A percentile compares a stretch with the other conserved stretches of the same genome.
Conservation (phyloP, 1,140 invertebrate species). For the Scaptomyza graminum region DNA sequence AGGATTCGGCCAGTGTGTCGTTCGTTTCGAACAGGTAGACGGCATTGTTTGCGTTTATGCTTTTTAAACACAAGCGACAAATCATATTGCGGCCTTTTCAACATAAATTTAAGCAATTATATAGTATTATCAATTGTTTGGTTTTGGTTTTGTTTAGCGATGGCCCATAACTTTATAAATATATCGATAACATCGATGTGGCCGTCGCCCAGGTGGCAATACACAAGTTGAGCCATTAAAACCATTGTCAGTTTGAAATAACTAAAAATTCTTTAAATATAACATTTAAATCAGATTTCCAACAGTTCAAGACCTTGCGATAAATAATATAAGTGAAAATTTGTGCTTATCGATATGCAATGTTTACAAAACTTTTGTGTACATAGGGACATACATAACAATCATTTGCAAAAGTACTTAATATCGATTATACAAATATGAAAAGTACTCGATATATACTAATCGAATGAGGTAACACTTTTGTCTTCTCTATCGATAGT, state of each 20-base stretch:
- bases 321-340: too few species aligned
- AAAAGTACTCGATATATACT: not conserved
- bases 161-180: constrained; percentile 14
- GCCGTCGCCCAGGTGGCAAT: too few species aligned
- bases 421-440: not conserved
- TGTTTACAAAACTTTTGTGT: not conserved
- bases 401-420: not conserved
- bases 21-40: constrained; percentile 71
- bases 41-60: constrained; percentile 63
- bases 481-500: constrained; percentile 27
- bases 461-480: too few species aligned
- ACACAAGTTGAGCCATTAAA: too few species aligned
- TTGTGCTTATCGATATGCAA: too few species aligned
- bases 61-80: constrained; percentile 72
- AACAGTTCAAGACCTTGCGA: too few species aligned
- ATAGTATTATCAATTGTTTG: constrained; percentile 48
- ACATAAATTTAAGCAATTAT: constrained; percentile 39
- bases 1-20: constrained; percentile 65
- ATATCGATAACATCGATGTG: constrained; percentile 5
- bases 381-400: not conserved
- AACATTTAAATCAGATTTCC: too few species aligned
- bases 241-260: too few species aligned
- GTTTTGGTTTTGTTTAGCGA: constrained; percentile 47
- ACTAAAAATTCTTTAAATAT: too few species aligned
- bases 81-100: constrained; percentile 59